phyloP scores from a whole-genome alignment of 2,797 vertebrate genomes.

The Epinephelus malabaricus region DNA sequence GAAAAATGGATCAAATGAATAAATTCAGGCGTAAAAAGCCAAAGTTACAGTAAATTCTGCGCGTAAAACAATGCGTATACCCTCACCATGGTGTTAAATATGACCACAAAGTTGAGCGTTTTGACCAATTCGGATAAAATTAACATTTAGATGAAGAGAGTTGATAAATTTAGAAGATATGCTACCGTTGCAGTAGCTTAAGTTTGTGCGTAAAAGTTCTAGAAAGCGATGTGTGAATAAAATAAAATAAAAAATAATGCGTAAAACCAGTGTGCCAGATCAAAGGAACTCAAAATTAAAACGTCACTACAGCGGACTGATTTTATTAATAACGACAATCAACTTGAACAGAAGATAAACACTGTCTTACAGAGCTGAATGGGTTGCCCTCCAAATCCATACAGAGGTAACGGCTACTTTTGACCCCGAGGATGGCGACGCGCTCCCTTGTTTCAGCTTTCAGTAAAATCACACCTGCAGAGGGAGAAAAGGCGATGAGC shows the following conservation, averaged over 20 bases:
- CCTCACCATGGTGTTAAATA: not conserved
- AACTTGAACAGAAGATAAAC: no score
- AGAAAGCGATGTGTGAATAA: no score
- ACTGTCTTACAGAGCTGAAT: constrained; percentile 92
- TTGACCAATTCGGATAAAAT: not conserved
- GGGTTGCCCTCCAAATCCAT: constrained; percentile 92
- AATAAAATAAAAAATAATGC: no score
- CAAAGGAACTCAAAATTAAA: not conserved
- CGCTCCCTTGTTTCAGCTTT: constrained; percentile 91
- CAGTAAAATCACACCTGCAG: constrained; percentile 91
- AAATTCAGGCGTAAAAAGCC: no score
- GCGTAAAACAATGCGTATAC: constrained; percentile 21
- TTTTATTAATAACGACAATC: not conserved
- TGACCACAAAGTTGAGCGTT: not conserved
- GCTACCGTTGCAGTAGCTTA: not conserved
- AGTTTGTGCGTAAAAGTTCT: constrained; percentile 6
- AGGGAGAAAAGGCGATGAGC: not conserved
- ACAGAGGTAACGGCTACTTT: constrained; percentile 92
- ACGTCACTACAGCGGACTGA: rapidly evolving
- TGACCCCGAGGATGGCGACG: constrained; percentile 92
- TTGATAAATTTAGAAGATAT: not conserved
- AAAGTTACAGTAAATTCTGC: not conserved
- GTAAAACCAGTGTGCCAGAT: not conserved
- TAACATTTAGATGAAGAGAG: not conserved
- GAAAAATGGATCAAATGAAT: not conserved